Conservation (phyloP, 2,888 invertebrate genomes). For the Lasioglossum vierecki region DNA sequence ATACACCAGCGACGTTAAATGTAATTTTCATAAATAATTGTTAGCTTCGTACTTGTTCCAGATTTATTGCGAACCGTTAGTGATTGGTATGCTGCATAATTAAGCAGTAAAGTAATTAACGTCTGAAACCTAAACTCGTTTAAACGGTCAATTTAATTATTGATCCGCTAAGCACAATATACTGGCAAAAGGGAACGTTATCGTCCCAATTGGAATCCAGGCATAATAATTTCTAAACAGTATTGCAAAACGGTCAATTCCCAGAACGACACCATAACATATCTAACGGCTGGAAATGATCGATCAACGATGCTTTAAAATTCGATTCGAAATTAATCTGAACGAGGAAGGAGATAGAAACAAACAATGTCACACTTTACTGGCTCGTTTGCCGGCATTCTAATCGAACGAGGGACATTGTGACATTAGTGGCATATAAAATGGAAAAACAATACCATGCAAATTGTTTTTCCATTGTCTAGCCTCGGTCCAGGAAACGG, state of each 20-base stretch:
- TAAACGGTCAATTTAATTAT: constrained; percentile 42
- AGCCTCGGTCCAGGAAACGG: neutral
- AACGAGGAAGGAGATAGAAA: neutral
- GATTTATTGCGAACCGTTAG: neutral
- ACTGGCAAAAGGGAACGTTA: constrained; percentile 3
- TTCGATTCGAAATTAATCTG: neutral
- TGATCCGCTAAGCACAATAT: constrained; percentile 11
- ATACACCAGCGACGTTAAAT: neutral
- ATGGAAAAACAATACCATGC: constrained; percentile 5
- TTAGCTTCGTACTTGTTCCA: neutral
- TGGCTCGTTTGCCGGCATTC: neutral
- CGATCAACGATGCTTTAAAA: neutral
- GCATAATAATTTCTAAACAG: constrained; percentile 3
- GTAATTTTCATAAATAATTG: neutral
- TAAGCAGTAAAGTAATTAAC: constrained; percentile 24
- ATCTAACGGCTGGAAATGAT: neutral
- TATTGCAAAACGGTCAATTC: no score
- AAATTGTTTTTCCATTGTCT: constrained; percentile 30
- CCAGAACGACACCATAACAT: neutral
- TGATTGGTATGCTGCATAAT: neutral
- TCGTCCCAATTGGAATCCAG: neutral
- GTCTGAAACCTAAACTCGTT: constrained; percentile 23
- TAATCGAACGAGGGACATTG: constrained; percentile 14
- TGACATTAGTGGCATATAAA: constrained; percentile 19
- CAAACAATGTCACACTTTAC: neutral